Evolutionary conservation across 2,797 vertebrate species (phyloP), one percentile per base, ranked within the genome.

Genomic region (Florisuga fusca): DNA sequence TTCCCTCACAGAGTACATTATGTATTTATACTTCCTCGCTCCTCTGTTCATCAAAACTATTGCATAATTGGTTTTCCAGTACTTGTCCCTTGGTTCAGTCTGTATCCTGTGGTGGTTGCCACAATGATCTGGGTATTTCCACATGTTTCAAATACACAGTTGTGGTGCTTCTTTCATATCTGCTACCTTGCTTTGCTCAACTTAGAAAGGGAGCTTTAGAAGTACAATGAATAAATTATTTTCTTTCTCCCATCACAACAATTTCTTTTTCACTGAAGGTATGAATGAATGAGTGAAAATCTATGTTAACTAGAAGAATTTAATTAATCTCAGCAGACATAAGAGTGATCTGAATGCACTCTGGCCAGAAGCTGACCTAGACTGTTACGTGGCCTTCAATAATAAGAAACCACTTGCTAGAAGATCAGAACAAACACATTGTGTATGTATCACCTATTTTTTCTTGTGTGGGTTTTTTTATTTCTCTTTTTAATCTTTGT

Each of bases 401-500:
- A 74, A 43, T 22, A 43, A 50, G 2, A 26, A 46, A 4, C n/a
- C 22, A 21, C 14, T 21, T 0, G 2, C 23, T 15, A 63, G 36
- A 50, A 63, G 18, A 48, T 71, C 19, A 48, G 14, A 51, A 33
- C 4, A 82, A 73, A 67, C 3, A 7, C 68, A n/a, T 10, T 68
- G 6, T 33, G 0, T 26, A 31, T 36, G 4, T 48, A 18, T 46
- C 4, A 25, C 4, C 3, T 71, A 0, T 33, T 89, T 80, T 87
- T 53, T 4, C 45, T 73, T 89, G 5, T 59, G 4, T 15, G 3
- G 6, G 3, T 0, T 5, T 68, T 83, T 83, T 31, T 29, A 1
- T 85, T 85, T 55, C 27, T 80, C 8, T 31, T 89, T 71, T 71
- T 19, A 5, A 6, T 12, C 43, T 81, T 22, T 67, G 6, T 29